Evolutionary conservation across 1,140 invertebrate species (phyloP).

Genomic region (Mylabris phalerata): DNA sequence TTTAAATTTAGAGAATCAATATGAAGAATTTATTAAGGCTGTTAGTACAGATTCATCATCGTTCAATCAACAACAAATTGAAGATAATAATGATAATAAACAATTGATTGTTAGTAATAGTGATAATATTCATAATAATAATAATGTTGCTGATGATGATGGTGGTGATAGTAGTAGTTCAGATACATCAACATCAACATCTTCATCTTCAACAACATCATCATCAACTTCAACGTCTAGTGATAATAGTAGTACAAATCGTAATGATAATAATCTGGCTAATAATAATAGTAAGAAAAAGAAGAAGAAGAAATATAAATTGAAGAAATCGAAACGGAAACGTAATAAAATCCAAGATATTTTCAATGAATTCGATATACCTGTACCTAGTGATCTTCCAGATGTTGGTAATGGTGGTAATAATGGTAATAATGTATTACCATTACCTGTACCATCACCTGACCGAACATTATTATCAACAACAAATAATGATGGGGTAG

Average conservation of each 20-base stretch:
- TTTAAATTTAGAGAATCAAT: conserved; percentile 33
- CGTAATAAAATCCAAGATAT: conserved; percentile 5
- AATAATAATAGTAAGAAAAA: conserved; percentile 3
- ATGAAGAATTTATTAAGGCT: conserved; percentile 39
- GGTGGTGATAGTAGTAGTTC: conserved; percentile 9
- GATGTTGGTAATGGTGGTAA: background rate
- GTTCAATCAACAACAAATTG: conserved; percentile 4
- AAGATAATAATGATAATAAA: background rate
- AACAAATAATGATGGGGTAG: background rate
- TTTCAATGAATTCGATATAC: conserved; percentile 12
- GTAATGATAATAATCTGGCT: conserved; percentile 11
- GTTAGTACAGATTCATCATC: conserved; percentile 19
- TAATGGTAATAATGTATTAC: background rate
- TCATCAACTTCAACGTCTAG: conserved; percentile 4
- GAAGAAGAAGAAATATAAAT: conserved; percentile 7
- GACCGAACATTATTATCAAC: background rate
- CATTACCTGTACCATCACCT: conserved; percentile 4
- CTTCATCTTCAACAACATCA: conserved; percentile 6
- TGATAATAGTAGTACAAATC: conserved; percentile 12
- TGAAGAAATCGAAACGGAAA: conserved; percentile 12
- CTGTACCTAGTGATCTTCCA: conserved; percentile 9
- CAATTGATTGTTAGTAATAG: background rate
- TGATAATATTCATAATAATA: too few species aligned
- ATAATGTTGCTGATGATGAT: too few species aligned
- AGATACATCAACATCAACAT: conserved; percentile 1